Conservation (phyloP, 2,113 vertebrate genomes). For the Cynoglossus semilaevis region DNA sequence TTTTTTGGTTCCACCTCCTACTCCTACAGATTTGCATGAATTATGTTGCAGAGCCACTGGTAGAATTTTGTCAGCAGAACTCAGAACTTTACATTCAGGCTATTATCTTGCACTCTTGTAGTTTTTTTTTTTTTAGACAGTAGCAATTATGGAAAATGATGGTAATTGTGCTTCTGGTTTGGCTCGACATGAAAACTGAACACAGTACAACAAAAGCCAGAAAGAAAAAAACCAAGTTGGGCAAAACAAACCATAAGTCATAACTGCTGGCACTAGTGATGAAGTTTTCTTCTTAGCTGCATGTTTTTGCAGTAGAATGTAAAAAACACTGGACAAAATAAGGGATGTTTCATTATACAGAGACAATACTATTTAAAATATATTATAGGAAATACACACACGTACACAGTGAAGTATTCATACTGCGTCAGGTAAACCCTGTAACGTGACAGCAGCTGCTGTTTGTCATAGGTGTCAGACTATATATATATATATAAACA, state of each 20-base stretch:
- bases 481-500: slow-evolving; percentile 11
- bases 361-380: background rate
- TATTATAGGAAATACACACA: background rate
- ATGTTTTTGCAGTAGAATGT: background rate
- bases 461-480: slow-evolving; percentile 1
- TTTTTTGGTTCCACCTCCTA: background rate
- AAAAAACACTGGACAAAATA: background rate
- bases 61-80: background rate
- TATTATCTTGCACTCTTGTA: background rate
- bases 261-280: background rate
- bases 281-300: too few species aligned
- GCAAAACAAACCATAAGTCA: background rate
- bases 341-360: background rate
- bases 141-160: background rate
- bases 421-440: background rate
- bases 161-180: background rate
- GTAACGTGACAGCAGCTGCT: slow-evolving; percentile 28
- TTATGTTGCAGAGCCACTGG: background rate
- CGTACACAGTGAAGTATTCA: slow-evolving; percentile 11
- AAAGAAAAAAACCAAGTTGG: background rate
- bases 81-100: background rate
- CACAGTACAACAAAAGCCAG: background rate
- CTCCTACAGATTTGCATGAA: background rate
- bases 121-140: background rate
- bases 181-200: background rate